Evolutionary conservation across 2,797 vertebrate species (phyloP).

Genomic region (Tokudaia tokunoshimensis): DNA sequence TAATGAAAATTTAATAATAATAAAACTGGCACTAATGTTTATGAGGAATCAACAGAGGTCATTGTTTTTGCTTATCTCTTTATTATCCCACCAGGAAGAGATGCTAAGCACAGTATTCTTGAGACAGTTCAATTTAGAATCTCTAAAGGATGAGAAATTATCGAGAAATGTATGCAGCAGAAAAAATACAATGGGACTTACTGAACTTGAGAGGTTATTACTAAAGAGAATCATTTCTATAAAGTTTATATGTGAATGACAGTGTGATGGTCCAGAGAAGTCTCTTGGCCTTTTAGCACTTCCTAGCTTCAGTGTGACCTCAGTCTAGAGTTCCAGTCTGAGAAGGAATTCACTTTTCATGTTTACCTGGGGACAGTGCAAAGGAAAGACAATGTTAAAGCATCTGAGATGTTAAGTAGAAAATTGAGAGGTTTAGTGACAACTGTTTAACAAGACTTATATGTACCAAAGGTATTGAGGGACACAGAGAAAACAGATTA

Average conservation of each 20-base stretch:
- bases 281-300: neutral
- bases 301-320: neutral
- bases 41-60: conserved; percentile 62
- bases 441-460: neutral
- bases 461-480: neutral
- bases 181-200: neutral
- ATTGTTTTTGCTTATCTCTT: neutral
- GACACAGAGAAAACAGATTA: neutral
- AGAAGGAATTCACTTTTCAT: neutral
- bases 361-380: rapidly evolving
- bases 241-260: conserved; percentile 45
- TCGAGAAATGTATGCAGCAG: neutral
- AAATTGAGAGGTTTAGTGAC: neutral
- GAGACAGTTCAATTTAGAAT: conserved; percentile 8
- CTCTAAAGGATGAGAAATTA: neutral
- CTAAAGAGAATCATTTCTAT: neutral
- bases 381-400: neutral
- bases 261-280: neutral
- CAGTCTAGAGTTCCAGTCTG: rapidly evolving
- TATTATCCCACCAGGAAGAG: conserved; percentile 22
- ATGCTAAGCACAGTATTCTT: conserved; percentile 24
- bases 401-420: neutral
- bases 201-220: conserved; percentile 42
- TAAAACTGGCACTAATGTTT: conserved; percentile 48
- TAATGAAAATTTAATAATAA: conserved; percentile 78